These are phyloP conservation scores for Limenitis camilla DNA, from an alignment of 2,888 invertebrate genomes.

Conservation along the genomic window DNA sequence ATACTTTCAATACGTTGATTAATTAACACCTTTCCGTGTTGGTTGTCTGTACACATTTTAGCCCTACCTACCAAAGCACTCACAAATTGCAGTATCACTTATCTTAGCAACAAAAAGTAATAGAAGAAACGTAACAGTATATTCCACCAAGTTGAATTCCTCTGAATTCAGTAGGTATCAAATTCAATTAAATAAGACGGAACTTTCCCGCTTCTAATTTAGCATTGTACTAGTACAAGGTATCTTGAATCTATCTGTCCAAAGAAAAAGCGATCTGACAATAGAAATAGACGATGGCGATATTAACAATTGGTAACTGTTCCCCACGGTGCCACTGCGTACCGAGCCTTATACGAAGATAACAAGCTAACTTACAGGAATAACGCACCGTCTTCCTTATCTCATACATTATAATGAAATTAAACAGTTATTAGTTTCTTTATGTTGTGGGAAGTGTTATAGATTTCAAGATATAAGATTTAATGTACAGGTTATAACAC, in stretches of 20 bases:
- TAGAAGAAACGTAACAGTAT: slow-evolving; percentile 20
- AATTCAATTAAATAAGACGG: slow-evolving; percentile 62
- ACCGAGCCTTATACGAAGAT: slow-evolving; percentile 29
- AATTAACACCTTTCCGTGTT: too few relatives aligned
- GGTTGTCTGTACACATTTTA: too few relatives aligned
- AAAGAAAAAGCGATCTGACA: slow-evolving; percentile 60
- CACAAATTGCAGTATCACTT: too few relatives aligned
- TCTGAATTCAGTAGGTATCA: slow-evolving; percentile 49
- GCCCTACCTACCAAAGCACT: too few relatives aligned
- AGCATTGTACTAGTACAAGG: slow-evolving; percentile 51
- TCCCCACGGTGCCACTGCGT: slow-evolving; percentile 41
- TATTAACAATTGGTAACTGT: slow-evolving; percentile 66
- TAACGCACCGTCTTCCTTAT: slow-evolving; percentile 12
- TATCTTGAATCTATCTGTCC: slow-evolving; percentile 61
- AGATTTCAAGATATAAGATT: slow-evolving; percentile 2
- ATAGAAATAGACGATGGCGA: slow-evolving; percentile 55
- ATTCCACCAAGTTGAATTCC: slow-evolving; percentile 53
- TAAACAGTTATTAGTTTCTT: slow-evolving; percentile 9
- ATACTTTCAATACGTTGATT: too few relatives aligned
- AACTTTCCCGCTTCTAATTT: slow-evolving; percentile 62
- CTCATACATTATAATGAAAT: slow-evolving; percentile 10
- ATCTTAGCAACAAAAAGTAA: too few relatives aligned
- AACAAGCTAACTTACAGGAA: slow-evolving; percentile 14
- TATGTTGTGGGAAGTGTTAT: slow-evolving; percentile 5
- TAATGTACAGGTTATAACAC: too few relatives aligned